phyloP scores from a whole-genome alignment of 2,113 vertebrate genomes.

The Tupaia tana region DNA sequence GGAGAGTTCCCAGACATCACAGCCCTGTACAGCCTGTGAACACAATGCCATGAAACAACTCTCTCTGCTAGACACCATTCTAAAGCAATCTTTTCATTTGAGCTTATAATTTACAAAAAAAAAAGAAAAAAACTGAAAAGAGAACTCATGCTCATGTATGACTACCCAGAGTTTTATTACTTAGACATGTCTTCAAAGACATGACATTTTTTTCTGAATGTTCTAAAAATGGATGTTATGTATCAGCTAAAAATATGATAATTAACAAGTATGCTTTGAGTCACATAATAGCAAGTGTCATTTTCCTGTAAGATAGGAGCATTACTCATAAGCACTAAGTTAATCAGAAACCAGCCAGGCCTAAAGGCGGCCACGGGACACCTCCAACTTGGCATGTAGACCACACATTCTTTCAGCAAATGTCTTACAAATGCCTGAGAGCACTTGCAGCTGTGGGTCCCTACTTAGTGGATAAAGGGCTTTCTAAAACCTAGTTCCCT shows the following conservation, averaged over 20 bases:
- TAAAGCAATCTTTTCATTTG: background rate
- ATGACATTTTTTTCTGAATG: slow-evolving; percentile 66
- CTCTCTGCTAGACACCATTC: background rate
- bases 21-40: background rate
- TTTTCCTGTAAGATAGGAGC: slow-evolving; percentile 42
- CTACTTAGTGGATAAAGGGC: background rate
- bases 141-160: background rate
- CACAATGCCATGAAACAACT: background rate
- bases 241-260: slow-evolving; percentile 79
- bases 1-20: background rate
- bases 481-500: background rate
- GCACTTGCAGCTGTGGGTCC: background rate
- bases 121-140: background rate
- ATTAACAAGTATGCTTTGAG: slow-evolving; percentile 71
- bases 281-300: slow-evolving; percentile 72
- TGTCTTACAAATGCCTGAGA: fast-evolving
- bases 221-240: slow-evolving; percentile 75
- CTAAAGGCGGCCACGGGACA: background rate
- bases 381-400: too few species aligned
- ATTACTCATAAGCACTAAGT: slow-evolving; percentile 6
- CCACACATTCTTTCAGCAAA: background rate
- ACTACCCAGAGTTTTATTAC: slow-evolving; percentile 49
- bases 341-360: background rate
- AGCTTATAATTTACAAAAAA: background rate
- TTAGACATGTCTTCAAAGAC: slow-evolving; percentile 66